Evolutionary conservation across 1,140 invertebrate genomes (phyloP).

Genomic region (Episyrphus balteatus): DNA sequence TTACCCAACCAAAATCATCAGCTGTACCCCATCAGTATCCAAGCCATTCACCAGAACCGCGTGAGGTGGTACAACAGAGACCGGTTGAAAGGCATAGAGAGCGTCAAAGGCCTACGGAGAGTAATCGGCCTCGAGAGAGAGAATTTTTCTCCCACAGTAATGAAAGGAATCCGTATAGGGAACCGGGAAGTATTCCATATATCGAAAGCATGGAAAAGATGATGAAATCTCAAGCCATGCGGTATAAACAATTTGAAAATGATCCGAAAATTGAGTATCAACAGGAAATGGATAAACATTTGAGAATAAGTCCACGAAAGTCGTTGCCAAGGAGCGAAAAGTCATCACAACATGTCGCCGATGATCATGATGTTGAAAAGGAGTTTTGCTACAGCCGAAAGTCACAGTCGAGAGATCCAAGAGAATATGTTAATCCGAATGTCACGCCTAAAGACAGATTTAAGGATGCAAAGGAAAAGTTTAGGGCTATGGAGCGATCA

Average conservation of each 20-base stretch:
- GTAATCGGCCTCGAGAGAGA: slow-evolving; percentile 7
- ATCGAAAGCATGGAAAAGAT: slow-evolving; percentile 35
- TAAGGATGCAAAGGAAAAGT: slow-evolving; percentile 74
- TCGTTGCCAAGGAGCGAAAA: neutral
- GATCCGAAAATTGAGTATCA: neutral
- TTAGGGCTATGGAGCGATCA: slow-evolving; percentile 62
- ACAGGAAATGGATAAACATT: neutral
- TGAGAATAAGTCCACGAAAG: neutral
- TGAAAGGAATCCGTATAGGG: slow-evolving; percentile 31
- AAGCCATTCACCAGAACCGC: slow-evolving; percentile 17
- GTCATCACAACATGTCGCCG: neutral
- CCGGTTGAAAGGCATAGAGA: slow-evolving; percentile 1
- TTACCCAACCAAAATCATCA: slow-evolving; percentile 12
- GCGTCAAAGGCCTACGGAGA: neutral
- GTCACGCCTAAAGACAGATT: slow-evolving; percentile 61
- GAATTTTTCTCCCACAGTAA: slow-evolving; percentile 17
- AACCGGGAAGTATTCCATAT: slow-evolving; percentile 33
- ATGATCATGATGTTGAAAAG: neutral
- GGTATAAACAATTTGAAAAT: slow-evolving; percentile 17
- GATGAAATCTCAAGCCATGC: slow-evolving; percentile 34
- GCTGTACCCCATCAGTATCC: slow-evolving; percentile 23
- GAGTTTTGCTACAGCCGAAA: neutral
- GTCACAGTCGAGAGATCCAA: no score
- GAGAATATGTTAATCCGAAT: neutral
- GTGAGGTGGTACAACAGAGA: slow-evolving; percentile 5